phyloP scores from a whole-genome alignment of 2,888 invertebrate genomes.

The Vesta saturnalis region DNA sequence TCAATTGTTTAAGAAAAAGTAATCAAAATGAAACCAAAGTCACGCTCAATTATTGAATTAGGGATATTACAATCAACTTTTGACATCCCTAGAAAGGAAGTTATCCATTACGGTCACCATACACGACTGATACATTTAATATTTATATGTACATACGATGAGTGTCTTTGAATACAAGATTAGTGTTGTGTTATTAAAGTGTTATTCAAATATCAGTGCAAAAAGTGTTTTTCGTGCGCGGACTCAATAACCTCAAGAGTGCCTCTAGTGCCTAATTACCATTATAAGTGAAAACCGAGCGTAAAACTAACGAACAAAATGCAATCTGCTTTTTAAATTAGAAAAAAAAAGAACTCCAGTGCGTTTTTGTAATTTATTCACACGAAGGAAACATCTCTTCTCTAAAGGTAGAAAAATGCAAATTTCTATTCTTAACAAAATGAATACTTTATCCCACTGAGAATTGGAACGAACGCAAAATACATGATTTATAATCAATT shows the following conservation, averaged over 20 bases:
- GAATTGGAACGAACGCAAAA: not conserved
- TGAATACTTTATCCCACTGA: too few species aligned
- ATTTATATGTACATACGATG: conserved; percentile 36
- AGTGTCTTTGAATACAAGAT: conserved; percentile 43
- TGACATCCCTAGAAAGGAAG: conserved; percentile 56
- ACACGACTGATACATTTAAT: conserved; percentile 51
- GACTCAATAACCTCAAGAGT: too few species aligned
- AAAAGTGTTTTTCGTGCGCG: not conserved
- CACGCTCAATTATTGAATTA: conserved; percentile 37
- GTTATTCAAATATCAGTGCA: not conserved
- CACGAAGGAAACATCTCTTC: not conserved
- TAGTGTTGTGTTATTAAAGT: conserved; percentile 40
- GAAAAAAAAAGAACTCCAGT: not conserved
- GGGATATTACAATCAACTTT: conserved; percentile 43
- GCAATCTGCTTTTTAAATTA: not conserved
- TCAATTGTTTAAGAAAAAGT: too few species aligned
- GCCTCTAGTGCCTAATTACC: not conserved
- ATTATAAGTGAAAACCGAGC: not conserved
- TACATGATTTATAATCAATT: not conserved
- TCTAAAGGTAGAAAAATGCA: not conserved
- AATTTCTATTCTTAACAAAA: not conserved
- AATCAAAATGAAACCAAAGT: conserved; percentile 20
- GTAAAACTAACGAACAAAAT: too few species aligned
- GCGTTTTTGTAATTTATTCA: not conserved
- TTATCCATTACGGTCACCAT: conserved; percentile 55